Conservation (phyloP, 2,113 vertebrate species). For the Cryptomyrus ogoouensis region DNA sequence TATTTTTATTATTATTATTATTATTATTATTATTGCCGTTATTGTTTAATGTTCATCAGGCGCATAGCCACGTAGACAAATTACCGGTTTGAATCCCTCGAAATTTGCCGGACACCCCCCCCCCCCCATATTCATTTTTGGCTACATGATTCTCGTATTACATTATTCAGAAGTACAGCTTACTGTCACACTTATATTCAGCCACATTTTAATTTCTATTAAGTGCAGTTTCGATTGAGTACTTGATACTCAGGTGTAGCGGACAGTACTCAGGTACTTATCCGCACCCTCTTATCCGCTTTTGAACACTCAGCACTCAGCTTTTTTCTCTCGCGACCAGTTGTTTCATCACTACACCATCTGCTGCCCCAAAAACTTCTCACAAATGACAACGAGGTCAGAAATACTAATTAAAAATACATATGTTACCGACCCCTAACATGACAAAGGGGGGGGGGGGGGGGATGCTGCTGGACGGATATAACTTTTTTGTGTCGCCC, state of each 20-base stretch:
- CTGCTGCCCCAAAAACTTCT: background rate
- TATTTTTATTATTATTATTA: background rate
- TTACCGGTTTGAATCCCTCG: background rate
- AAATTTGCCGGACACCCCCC: background rate
- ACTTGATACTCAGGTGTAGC: background rate
- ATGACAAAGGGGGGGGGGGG: background rate
- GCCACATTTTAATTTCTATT: background rate
- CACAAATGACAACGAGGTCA: conserved; percentile 2
- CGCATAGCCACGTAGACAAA: background rate
- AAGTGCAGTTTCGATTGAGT: background rate
- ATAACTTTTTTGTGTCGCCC: background rate
- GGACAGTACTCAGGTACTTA: background rate
- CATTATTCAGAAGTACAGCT: background rate
- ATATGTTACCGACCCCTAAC: background rate
- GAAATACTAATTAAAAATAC: conserved; percentile 3
- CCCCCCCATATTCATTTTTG: background rate
- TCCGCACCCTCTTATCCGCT: background rate
- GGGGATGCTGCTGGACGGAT: background rate
- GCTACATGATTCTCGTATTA: background rate
- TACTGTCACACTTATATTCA: background rate
- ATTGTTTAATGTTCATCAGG: background rate
- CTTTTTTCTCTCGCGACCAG: background rate
- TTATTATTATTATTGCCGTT: background rate
- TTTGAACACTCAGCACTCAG: background rate
- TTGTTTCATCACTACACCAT: conserved; percentile 1